Evolutionary conservation across 2,113 vertebrate species (phyloP).

Genomic region (Capricornis sumatraensis): DNA sequence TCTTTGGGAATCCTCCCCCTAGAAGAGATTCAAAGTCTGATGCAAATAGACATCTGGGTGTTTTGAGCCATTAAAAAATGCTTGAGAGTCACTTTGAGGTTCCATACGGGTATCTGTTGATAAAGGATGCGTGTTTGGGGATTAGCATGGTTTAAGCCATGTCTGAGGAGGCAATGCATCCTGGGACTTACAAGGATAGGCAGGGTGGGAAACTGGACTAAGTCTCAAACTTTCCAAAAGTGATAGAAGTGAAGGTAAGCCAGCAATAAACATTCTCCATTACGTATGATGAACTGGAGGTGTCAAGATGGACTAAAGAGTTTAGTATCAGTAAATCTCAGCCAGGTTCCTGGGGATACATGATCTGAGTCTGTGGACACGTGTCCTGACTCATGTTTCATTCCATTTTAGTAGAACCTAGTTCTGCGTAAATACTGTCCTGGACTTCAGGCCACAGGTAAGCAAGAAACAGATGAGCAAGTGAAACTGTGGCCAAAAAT

Average conservation of each 20-base stretch:
- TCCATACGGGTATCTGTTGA: fast-evolving
- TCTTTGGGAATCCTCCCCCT: not conserved
- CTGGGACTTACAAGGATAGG: not conserved
- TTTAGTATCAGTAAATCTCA: not conserved
- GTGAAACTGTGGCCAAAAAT: not conserved
- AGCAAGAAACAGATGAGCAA: not conserved
- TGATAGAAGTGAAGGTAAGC: not conserved
- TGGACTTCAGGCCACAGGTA: not conserved
- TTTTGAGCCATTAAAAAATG: not conserved
- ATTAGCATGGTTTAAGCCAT: not conserved
- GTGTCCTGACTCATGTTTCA: not conserved
- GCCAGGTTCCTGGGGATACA: not conserved
- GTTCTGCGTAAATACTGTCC: not conserved
- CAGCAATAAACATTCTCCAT: not conserved
- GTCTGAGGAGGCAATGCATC: not conserved
- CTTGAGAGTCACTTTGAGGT: not conserved
- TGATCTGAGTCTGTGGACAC: not conserved
- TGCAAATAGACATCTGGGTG: not conserved
- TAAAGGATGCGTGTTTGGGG: fast-evolving
- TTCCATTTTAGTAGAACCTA: not conserved
- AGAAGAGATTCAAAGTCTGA: not conserved
- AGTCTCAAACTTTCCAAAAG: not conserved
- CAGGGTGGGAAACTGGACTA: not conserved
- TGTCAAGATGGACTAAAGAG: not conserved
- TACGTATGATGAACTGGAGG: not conserved